Base-by-base conservation (phyloP, 92 coral and sea anemone species). In the Scolanthus callimorphus region DNA sequence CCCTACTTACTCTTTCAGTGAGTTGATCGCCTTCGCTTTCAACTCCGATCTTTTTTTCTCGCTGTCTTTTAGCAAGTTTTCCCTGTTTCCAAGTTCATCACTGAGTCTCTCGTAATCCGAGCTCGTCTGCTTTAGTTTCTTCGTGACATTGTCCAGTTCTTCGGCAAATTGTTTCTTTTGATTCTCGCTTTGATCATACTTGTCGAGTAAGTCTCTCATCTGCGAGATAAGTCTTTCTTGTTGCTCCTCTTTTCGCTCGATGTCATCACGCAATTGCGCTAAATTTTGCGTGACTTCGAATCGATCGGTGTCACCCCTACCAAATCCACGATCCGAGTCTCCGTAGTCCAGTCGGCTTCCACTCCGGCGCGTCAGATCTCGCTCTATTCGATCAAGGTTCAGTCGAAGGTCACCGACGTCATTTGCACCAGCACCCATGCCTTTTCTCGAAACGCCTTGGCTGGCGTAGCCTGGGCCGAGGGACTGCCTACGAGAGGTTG, bases 1-100 rank as follows among this genome's bases (percentile, higher is more conserved):
- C n/a, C n/a, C 19, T 20, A 69, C 97, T 77, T 74, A 94, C 99
- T 94, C 99, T 89, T 88, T 94, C 15, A 94, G 73, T 25, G 96
- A 75, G 29, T 78, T 81, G 39, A 94, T 44, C 11, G 99, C 99
- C 60, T 90, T 85, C 39, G 77, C 72, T 59, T 83, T 89, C 46
- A 94, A 79, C 50, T 94, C 99, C 29, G 67, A 53, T 64, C 91
- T 88, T 65, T 89, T 94, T 68, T 55, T 80, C 31, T 88, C 99
- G 23, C 81, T 81, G 28, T 94, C 99, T 51, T 85, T 86, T 66
- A 83, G 50, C 27, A 76, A 66, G 28, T 76, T 84, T 45, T 94
- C 99, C 52, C 73, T 85, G 13, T 88, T 78, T 57, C 76, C 80
- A 20, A 83, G 75, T 49, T 77, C 80, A 38, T 76, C 85, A 34